Evolutionary conservation across 2,888 invertebrate species (phyloP).

Genomic region (Eremobia ochroleuca): DNA sequence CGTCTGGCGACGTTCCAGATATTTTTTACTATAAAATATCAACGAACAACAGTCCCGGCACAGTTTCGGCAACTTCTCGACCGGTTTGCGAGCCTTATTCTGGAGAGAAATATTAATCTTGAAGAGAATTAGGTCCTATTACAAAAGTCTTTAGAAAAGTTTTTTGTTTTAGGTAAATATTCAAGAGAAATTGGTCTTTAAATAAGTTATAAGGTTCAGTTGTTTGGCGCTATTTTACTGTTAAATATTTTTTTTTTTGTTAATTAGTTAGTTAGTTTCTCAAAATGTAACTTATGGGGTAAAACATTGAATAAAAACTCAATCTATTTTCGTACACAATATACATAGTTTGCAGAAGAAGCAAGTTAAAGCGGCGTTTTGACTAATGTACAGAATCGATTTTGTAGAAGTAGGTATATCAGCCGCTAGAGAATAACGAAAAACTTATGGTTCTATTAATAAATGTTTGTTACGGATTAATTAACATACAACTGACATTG

Average conservation of each 20-base stretch:
- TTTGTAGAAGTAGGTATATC: too few relatives aligned
- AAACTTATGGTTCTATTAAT: too few relatives aligned
- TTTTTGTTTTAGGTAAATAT: neutral
- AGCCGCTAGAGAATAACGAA: too few relatives aligned
- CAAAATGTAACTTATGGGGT: neutral
- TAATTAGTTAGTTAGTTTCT: too few relatives aligned
- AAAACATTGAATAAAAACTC: neutral
- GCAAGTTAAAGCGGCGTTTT: neutral
- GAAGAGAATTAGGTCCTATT: conserved; percentile 21
- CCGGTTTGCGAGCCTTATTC: conserved; percentile 61
- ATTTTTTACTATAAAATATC: conserved; percentile 62
- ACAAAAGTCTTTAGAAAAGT: neutral
- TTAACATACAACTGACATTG: too few relatives aligned
- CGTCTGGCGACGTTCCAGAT: conserved; percentile 59
- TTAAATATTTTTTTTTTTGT: too few relatives aligned
- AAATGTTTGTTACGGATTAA: too few relatives aligned
- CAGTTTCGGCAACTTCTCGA: conserved; percentile 70
- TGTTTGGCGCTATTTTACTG: neutral
- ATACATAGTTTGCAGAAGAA: neutral
- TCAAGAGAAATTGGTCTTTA: conserved; percentile 4
- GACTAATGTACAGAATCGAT: neutral
- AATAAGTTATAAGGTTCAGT: conserved; percentile 19
- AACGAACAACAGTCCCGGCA: conserved; percentile 58
- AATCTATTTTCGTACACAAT: neutral
- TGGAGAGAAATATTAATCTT: conserved; percentile 44